Percentiles rank a stretch among this genome's conserved stretches.
These are phyloP conservation scores for Acanthornis magna DNA, from an alignment of 2,797 vertebrate genomes.

Conservation along the genomic window DNA sequence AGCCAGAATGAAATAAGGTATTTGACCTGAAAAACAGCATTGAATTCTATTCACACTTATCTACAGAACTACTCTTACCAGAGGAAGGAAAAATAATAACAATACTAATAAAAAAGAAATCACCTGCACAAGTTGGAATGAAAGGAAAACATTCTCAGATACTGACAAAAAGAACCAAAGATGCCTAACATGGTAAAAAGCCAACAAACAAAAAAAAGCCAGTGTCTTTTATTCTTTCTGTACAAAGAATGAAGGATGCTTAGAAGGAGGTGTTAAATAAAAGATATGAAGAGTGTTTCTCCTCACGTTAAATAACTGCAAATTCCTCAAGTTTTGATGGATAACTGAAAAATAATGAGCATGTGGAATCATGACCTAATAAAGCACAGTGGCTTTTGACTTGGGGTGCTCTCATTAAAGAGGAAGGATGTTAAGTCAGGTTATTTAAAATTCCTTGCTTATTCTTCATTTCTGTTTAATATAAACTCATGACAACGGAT, in stretches of 20 bases:
- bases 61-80: not conserved
- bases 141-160: not conserved
- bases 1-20: not conserved
- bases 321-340: not conserved
- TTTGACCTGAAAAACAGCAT: not conserved
- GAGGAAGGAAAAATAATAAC: not conserved
- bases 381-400: not conserved
- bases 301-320: not conserved
- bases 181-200: not conserved
- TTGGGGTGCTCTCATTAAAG: not conserved
- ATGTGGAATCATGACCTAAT: not conserved
- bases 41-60: not conserved
- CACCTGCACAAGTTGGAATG: not conserved
- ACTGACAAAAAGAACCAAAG: not conserved
- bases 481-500: not conserved
- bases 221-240: not conserved
- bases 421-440: not conserved
- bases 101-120: not conserved
- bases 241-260: not conserved
- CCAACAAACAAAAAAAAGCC: not conserved
- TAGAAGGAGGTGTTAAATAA: not conserved
- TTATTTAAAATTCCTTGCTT: not conserved
- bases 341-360: not conserved
- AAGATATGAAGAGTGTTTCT: not conserved
- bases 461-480: not conserved